Evolutionary conservation across 2,797 vertebrate genomes (phyloP).

Genomic region (Coilia nasus): DNA sequence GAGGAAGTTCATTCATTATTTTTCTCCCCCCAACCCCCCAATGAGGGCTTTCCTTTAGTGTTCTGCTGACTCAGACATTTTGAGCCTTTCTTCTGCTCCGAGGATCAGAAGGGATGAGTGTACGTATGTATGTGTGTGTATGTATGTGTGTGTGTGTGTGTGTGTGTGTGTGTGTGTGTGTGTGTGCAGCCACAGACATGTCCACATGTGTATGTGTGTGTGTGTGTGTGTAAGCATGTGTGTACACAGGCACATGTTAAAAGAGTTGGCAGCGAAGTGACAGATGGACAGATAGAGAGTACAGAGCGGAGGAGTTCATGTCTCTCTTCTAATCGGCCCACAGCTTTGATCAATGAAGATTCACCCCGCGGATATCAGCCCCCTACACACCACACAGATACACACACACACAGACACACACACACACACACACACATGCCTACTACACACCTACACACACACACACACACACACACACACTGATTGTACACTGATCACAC

Average conservation of each 20-base stretch:
- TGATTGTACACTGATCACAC: background rate
- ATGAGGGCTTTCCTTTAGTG: background rate
- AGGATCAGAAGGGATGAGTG: background rate
- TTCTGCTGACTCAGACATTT: background rate
- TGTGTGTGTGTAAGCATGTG: background rate
- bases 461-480: slow-evolving; percentile 4
- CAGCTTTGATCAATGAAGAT: slow-evolving; percentile 15
- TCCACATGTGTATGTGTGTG: background rate
- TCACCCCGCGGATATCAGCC: background rate
- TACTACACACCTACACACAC: background rate
- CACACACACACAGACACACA: background rate
- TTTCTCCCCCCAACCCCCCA: background rate
- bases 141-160: background rate
- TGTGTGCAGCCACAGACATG: no score
- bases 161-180: background rate
- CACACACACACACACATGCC: background rate
- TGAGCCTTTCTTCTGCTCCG: background rate
- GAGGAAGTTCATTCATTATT: background rate
- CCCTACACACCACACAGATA: background rate
- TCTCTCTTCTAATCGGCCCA: slow-evolving; percentile 1
- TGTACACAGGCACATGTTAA: background rate
- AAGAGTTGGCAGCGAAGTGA: background rate
- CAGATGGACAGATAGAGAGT: slow-evolving; percentile 7
- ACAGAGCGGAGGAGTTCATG: background rate
- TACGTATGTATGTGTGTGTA: background rate